phyloP scores from a whole-genome alignment of 2,797 vertebrate species.

The Naso thynnoides region DNA sequence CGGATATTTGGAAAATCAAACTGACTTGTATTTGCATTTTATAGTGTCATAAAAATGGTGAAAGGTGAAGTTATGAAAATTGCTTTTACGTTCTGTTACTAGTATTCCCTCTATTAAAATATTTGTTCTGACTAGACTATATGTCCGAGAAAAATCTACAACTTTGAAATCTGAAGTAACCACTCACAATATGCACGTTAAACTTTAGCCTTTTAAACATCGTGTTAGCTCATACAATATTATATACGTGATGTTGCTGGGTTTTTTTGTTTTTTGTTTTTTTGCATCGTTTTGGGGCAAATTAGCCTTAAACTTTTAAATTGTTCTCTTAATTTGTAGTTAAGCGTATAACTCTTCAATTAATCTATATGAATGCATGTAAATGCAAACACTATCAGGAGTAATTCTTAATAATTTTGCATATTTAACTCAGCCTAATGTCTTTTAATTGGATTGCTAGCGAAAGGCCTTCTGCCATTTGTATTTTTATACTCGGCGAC shows the following conservation, averaged over 20 bases:
- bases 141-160: not conserved
- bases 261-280: no score
- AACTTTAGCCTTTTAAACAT: not conserved
- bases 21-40: not conserved
- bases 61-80: not conserved
- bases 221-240: not conserved
- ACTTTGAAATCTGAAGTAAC: no score
- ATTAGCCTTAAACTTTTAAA: not conserved
- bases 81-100: not conserved
- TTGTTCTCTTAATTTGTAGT: no score
- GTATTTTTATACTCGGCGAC: accelerated
- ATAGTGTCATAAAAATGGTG: not conserved
- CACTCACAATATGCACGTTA: no score
- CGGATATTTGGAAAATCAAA: no score
- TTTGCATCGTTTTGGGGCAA: not conserved
- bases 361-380: no score
- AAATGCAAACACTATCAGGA: not conserved
- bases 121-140: not conserved
- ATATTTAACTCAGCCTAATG: not conserved
- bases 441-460: no score
- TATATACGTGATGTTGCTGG: not conserved
- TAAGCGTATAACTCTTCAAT: no score
- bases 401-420: not conserved
- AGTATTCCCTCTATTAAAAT: not conserved
- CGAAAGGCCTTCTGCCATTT: no score